A percentile compares a stretch with the other conserved stretches of the same genome.
phyloP scores from a whole-genome alignment of 2,113 vertebrate genomes.

The Myxocyprinus asiaticus region DNA sequence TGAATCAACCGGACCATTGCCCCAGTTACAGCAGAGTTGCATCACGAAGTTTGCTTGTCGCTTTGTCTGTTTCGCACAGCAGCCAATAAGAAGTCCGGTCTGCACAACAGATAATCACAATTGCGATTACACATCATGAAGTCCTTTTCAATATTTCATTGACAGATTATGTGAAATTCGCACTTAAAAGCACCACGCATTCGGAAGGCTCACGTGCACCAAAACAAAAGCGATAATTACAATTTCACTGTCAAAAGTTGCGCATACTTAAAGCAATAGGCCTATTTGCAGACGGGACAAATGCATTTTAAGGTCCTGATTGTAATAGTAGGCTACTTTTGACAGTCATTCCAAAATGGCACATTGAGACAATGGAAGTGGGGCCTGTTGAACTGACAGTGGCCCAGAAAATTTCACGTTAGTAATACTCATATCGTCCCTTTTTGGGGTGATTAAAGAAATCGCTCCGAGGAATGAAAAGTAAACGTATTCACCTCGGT shows the following conservation, averaged over 20 bases:
- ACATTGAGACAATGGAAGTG: neutral
- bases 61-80: slow-evolving; percentile 32
- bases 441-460: neutral
- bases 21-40: slow-evolving; percentile 58
- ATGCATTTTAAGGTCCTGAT: neutral
- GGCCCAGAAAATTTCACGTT: neutral
- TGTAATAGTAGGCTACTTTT: too few relatives aligned
- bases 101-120: neutral
- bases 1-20: slow-evolving; percentile 27
- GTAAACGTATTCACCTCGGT: too few relatives aligned
- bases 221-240: neutral
- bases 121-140: neutral
- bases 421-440: too few relatives aligned
- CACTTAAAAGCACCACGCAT: neutral
- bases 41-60: slow-evolving; percentile 60
- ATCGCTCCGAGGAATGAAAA: neutral
- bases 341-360: too few relatives aligned
- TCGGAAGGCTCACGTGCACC: neutral
- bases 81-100: slow-evolving; percentile 34
- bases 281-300: neutral
- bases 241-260: neutral
- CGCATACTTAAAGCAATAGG: neutral
- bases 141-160: neutral
- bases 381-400: slow-evolving; percentile 12
- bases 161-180: neutral